These are phyloP conservation scores for Rhincodon typus DNA, from an alignment of 2,797 vertebrate genomes.

Conservation along the genomic window DNA sequence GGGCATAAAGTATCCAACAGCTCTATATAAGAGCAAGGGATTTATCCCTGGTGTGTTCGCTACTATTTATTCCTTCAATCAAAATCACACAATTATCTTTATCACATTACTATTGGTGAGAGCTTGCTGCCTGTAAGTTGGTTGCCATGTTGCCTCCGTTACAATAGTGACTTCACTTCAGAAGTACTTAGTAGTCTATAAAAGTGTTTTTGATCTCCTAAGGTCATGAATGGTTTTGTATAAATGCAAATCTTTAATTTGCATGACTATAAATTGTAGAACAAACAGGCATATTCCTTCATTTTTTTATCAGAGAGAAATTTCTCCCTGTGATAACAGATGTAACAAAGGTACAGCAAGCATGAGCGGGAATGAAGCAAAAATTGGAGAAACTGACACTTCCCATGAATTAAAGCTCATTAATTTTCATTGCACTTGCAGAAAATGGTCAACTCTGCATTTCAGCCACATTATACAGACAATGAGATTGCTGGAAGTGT, in stretches of 20 bases:
- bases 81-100: neutral
- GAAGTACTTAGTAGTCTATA: neutral
- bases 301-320: neutral
- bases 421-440: neutral
- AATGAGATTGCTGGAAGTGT: neutral
- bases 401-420: neutral
- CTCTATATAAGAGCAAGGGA: no score
- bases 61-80: no score
- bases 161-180: neutral
- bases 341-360: neutral
- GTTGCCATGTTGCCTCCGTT: neutral
- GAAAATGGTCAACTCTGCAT: neutral
- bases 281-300: neutral
- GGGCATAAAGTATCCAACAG: neutral
- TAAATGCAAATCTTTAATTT: neutral
- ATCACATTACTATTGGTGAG: neutral
- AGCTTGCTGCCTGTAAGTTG: neutral
- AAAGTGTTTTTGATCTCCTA: neutral
- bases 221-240: neutral
- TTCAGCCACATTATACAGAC: neutral
- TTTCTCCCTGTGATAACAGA: neutral
- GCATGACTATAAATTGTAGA: neutral
- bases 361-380: neutral
- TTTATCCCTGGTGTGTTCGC: no score
- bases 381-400: neutral